phyloP scores from a whole-genome alignment of 2,888 invertebrate species.

The Agrochola litura region DNA sequence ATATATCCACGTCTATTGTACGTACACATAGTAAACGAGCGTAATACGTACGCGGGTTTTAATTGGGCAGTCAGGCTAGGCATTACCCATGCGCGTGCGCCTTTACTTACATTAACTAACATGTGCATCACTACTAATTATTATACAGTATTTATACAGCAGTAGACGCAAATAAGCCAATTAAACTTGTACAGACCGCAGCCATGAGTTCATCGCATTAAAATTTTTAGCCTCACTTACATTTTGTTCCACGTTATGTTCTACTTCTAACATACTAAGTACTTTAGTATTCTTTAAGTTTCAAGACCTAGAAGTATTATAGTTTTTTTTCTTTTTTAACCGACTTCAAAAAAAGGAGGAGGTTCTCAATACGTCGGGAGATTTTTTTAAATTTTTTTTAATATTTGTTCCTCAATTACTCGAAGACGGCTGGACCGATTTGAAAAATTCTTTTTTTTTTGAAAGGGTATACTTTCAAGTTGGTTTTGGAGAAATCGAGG shows the following conservation, averaged over 20 bases:
- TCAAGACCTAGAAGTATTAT: background rate
- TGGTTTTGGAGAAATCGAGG: too few species aligned
- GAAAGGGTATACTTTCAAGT: too few species aligned
- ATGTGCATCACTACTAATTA: constrained; percentile 41
- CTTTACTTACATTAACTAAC: constrained; percentile 31
- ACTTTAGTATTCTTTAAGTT: background rate
- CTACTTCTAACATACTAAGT: background rate
- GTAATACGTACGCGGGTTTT: too few species aligned
- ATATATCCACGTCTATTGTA: too few species aligned
- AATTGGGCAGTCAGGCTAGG: background rate
- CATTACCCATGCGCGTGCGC: background rate
- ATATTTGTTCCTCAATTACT: too few species aligned
- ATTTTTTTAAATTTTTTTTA: too few species aligned
- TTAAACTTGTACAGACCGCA: constrained; percentile 43
- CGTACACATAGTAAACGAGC: too few species aligned
- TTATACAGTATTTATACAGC: constrained; percentile 49
- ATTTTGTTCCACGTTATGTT: constrained; percentile 16
- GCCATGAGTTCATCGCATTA: constrained; percentile 51
- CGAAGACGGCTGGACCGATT: too few species aligned
- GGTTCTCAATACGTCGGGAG: too few species aligned
- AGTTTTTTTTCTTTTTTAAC: background rate
- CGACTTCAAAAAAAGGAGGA: too few species aligned
- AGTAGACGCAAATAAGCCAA: constrained; percentile 52
- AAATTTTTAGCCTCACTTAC: constrained; percentile 25
- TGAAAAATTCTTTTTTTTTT: too few species aligned